Base-by-base conservation (phyloP, 2,888 invertebrate species). In the Lithodes maja region DNA sequence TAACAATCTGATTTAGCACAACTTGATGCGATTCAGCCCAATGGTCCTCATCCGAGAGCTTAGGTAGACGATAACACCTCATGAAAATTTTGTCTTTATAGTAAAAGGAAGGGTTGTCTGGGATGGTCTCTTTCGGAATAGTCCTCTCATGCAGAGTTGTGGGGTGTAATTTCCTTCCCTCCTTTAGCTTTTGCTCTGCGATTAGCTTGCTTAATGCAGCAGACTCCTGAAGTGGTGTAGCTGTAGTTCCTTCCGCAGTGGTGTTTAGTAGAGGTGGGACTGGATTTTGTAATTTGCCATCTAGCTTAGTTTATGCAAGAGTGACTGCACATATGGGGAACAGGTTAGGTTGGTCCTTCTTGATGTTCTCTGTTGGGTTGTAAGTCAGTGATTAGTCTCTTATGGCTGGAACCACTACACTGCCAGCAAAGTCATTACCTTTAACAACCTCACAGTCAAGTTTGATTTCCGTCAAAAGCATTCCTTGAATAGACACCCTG, bases 301-400 rank as follows among this genome's bases (percentile, higher is more conserved):
- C 71, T n/a, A 5, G 71, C 3, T 71, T 12, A 71, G 71, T 17
- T 71, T 71, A 17, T n/a, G 71, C 15, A n/a, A 12, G 5, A n/a
- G 71, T 71, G 5, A 71, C 17, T 1, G 71, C 17, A n/a, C 71
- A 71, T 12, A n/a, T n/a, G 5, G 71, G 81, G 49, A 68, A 81
- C 12, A 81, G 61, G n/a, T 61, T 33, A 49, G 81, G 81, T 15
- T 68, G 68, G 49, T 81, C 68, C 49, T 68, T 80, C 49, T 81
- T 68, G 1, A 81, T 49, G 68, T 81, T 12, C 9, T 33, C 81
- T 68, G 81, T 68, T 61, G 81, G 81, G 81, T 81, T 80, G 17
- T 81, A 68, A 1, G 81, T 2, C 53, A 81, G 54, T 12, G 50
- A 50, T 5, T 17, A 61, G 61, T 80, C 61, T n/a, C 52, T 7